Evolutionary conservation across 2,888 invertebrate species (phyloP), one percentile per base, ranked within the genome.

Genomic region (Hirtodrosophila cameraria): DNA sequence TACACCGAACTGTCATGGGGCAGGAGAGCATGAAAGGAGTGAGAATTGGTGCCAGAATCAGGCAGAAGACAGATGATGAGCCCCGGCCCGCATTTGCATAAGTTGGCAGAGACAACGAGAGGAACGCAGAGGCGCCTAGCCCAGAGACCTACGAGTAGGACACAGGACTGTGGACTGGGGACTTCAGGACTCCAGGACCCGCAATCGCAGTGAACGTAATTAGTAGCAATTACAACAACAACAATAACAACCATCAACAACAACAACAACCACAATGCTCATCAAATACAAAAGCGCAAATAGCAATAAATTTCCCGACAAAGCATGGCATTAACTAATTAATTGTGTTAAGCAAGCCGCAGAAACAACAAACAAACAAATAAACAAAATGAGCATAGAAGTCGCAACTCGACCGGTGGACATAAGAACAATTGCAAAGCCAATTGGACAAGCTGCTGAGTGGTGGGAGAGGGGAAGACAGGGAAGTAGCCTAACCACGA

Each of bases 301-400:
- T 75, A 65, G 80, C 77, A 84, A 86, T 81, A 86, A 83, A 86
- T 86, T 84, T 86, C 62, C 71, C 77, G 73, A 74, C 76, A 77
- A 66, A 70, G 80, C 80, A 64, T 63, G 69, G 71, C 85, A 83
- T 80, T 84, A 83, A 80, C 84, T 86, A 81, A 86, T 81, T 81
- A 81, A 86, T 81, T 81, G 85, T 76, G 86, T 75, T 79, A 79
- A 75, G 79, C 72, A 61, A 59, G 66, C 75, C 75, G 75, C 83
- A 82, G 65, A 62, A 61, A 52, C 78, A 70, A 65, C 77, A 70
- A 64, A 42, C 52, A 49, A 57, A 48, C 50, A 54, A 45, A 53
- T 50, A 61, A 49, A 30, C 43, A 58, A 54, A 15, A 48, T 42
- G 49, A 57, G 54, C 57, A 46, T 46, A 50, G 50, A 33, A 53